phyloP scores from a whole-genome alignment of 2,888 invertebrate genomes.

The Papilio gigon region DNA sequence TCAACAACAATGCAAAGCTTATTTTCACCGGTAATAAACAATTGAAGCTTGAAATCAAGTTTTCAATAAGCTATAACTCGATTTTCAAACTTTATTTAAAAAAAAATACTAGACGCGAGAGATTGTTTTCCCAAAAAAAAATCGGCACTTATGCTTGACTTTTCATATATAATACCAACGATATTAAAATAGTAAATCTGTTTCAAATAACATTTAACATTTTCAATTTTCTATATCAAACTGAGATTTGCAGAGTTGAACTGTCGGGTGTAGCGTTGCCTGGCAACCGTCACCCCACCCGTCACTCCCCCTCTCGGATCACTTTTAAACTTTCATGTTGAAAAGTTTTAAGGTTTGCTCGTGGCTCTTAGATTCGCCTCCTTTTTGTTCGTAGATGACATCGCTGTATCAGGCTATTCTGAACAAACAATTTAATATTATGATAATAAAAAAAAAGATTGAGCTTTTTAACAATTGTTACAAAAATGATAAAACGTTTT shows the following conservation, averaged over 20 bases:
- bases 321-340: slow-evolving; percentile 83
- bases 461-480: not conserved
- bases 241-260: slow-evolving; percentile 77
- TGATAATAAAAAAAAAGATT: not conserved
- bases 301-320: slow-evolving; percentile 64
- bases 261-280: slow-evolving; percentile 72
- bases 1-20: no score
- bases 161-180: not conserved
- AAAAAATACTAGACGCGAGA: no score
- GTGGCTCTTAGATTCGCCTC: slow-evolving; percentile 75
- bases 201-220: slow-evolving; percentile 71
- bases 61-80: no score
- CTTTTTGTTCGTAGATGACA: slow-evolving; percentile 70
- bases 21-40: not conserved
- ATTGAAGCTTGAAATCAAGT: not conserved
- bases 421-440: not conserved
- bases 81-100: no score
- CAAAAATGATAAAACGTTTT: not conserved
- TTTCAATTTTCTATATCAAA: slow-evolving; percentile 72
- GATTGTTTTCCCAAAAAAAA: no score
- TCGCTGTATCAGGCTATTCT: slow-evolving; percentile 6
- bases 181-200: slow-evolving; percentile 51
- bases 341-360: slow-evolving; percentile 81
- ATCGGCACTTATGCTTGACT: no score
- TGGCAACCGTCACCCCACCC: slow-evolving; percentile 62